Evolutionary conservation across 2,113 vertebrate genomes (phyloP), one percentile per base, ranked within the genome.

Genomic region (Ranitomeya imitator): DNA sequence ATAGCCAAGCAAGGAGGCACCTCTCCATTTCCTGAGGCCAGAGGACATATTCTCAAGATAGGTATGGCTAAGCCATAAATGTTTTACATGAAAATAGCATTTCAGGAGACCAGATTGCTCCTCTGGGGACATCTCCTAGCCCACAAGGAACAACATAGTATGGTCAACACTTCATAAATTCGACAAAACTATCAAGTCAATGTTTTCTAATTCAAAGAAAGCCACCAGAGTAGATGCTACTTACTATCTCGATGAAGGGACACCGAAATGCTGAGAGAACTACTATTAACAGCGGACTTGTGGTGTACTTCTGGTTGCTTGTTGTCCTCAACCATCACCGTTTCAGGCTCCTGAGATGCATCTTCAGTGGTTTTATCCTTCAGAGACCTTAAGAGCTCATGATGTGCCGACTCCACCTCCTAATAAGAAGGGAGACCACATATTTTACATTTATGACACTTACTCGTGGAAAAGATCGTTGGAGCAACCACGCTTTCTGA

Each of bases 321-420:
- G 0, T 86, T 52, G 0, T 86, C 59, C 0, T 12, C 16, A 18
- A 90, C 90, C 0, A 57, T 10, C 3, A 86, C 63, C 7, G 86
- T 65, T 21, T n/a, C 89, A 37, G 89, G 91, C 88, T 89, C 71
- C 0, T 92, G 91, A 0, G 91, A 86, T 55, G 82, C 65, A 0
- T 90, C 90, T 0, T 90, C 26, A 0, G 91, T 90, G 0, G 90
- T 77, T 23, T 90, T 89, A 23, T 80, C 79, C 9, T 90, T 89
- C 3, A 93, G 87, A 0, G 92, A 92, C n/a, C 6, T 69, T 16
- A 93, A 90, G 73, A 94, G 92, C 79, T 93, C 91, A 61, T 79
- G 89, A 73, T 95, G 92, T 59, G 94, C 94, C 4, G 84, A 59
- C 77, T 95, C 94, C 71, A 94, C 51, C 12, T 93, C 94, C 94